phyloP scores from a whole-genome alignment of 2,113 vertebrate genomes.

The Peucedramus taeniatus region DNA sequence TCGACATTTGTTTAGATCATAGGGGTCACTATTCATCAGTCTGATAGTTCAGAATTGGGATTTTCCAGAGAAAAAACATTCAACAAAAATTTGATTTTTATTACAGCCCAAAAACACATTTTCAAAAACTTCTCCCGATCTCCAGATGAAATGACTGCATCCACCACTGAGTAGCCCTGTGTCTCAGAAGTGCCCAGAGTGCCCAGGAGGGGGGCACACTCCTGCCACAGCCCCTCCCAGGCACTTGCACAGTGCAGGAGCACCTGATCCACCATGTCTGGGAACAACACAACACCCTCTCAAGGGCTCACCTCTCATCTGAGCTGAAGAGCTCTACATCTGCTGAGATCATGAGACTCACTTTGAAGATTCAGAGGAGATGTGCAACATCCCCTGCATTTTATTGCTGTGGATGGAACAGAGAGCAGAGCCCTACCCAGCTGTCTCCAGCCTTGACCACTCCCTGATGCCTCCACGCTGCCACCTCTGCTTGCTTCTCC shows the following conservation, averaged over 20 bases:
- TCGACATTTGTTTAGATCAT: slow-evolving; percentile 56
- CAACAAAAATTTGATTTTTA: neutral
- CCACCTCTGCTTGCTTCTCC: neutral
- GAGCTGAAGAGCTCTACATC: neutral
- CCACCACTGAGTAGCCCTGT: neutral
- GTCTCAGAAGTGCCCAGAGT: neutral
- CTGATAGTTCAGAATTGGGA: neutral
- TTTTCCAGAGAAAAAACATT: slow-evolving; percentile 9
- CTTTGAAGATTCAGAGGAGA: neutral
- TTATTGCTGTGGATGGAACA: neutral
- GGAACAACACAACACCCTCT: neutral
- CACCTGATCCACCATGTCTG: fast-evolving
- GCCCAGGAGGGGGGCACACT: neutral
- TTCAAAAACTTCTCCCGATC: neutral
- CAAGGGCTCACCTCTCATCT: neutral
- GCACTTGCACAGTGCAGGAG: neutral
- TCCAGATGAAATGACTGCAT: neutral
- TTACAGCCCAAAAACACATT: neutral
- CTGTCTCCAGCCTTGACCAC: neutral
- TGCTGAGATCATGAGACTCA: neutral
- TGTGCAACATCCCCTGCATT: neutral
- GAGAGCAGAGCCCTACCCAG: neutral
- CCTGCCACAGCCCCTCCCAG: neutral
- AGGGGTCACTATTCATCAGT: slow-evolving; percentile 25
- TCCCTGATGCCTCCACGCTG: neutral